Base-by-base conservation (phyloP, 1,140 invertebrate genomes). In the Musca domestica region DNA sequence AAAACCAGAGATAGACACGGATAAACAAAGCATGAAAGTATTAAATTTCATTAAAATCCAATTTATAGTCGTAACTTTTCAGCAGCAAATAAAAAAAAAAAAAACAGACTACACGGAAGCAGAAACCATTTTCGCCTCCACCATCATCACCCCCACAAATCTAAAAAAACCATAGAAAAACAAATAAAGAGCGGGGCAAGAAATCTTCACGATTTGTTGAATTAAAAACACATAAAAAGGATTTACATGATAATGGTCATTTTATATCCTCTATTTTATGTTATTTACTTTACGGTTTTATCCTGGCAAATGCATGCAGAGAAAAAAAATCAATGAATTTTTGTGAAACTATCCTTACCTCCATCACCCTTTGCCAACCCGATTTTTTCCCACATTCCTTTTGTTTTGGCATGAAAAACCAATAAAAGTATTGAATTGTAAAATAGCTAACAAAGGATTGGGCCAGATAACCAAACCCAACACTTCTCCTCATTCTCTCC, bases 11-110 rank as follows among this genome's bases (percentile, higher is more conserved):
- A 41, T 41, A 41, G 34, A 41, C 34, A 41, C 34, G 10, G 34
- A 41, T 41, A 41, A 41, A 41, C 34, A 41, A 41, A 41, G 34
- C 34, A 41, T 41, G 34, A 56, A 19, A 61, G 56, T 17, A 41
- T 61, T 61, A 61, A 61, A 61, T 61, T 61, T 41, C 56, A 61
- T 61, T 61, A 41, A 61, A 41, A 61, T 61, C 56, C 56, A 61
- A 61, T 61, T 61, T 61, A 61, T 61, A 20, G 34, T 6, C 52
- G 22, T 56, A 56, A 3, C 22, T 23, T 54, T 54, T 5, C 23
- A 25, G 20, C 15, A 12, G 15, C 9, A 56, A 5, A 17, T 27
- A 12, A 27, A 58, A 30, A 58, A 17, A 5, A 58, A 58, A 12
- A 25, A 27, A 58, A 27, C n/a, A n/a, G n/a, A 30, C 15, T 2